Conservation (phyloP, 2,113 vertebrate species). For the Glaucomys volans region DNA sequence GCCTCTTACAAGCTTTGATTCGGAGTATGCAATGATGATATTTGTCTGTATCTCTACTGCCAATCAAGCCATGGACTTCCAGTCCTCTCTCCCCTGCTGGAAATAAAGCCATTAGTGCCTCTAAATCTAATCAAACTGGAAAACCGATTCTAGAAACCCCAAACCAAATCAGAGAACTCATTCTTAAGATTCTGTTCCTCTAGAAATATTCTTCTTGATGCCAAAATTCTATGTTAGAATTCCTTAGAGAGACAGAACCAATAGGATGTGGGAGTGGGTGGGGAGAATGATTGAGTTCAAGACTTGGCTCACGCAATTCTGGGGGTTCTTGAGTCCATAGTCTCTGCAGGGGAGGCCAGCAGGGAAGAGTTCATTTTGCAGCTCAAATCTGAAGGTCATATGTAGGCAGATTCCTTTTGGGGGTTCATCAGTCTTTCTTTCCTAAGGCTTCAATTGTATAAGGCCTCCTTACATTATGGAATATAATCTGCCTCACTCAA, state of each 20-base stretch:
- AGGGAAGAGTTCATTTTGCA: neutral
- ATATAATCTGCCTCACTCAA: neutral
- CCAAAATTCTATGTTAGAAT: neutral
- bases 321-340: neutral
- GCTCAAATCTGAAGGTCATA: neutral
- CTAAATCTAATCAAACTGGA: neutral
- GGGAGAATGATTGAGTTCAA: conserved; percentile 16
- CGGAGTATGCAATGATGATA: neutral
- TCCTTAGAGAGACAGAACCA: neutral
- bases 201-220: neutral
- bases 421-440: neutral
- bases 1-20: neutral
- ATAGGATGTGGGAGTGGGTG: neutral
- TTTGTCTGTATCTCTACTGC: neutral
- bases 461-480: neutral
- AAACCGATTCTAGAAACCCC: neutral
- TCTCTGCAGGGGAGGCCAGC: neutral
- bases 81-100: neutral
- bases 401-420: neutral
- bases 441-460: neutral
- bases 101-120: neutral
- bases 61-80: no score
- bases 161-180: neutral
- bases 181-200: neutral
- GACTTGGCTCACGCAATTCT: neutral